Evolutionary conservation across 1,140 invertebrate genomes (phyloP), one percentile per base, ranked within the genome.

Genomic region (Diabrotica undecimpunctata): DNA sequence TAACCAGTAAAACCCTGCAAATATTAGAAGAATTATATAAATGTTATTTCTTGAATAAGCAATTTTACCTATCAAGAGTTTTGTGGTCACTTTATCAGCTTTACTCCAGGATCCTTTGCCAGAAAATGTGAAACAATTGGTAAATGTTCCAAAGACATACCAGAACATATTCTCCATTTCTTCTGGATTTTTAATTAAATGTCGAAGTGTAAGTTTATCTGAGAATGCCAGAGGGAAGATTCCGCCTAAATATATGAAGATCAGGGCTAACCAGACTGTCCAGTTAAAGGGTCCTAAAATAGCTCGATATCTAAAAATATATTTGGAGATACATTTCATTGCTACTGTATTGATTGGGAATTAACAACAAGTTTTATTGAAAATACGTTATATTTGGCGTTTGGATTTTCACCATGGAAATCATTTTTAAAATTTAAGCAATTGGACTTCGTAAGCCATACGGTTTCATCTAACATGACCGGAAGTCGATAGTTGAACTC

Each of bases 71-170:
- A 91, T 87, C 5, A 90, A 78, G 2, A 90, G 62, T 66, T 87
- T 82, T 4, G 88, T 89, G 0, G 88, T 86, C 52, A 83, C 79
- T 73, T 88, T 89, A n/a, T 83, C 83, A 1, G 87, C 84, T 69
- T 83, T 86, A 54, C 83, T 84, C 87, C 88, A 89, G 2, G 88
- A 87, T 62, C 87, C 83, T 68, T 84, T 83, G 5, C 86, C 87
- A 46, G 80, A 81, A 70, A 91, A 89, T 5, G 87, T 87, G 66
- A 92, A 90, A 66, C 86, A 86, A 71, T 91, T 92, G 2, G 90
- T 92, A 75, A 91, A 92, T 51, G 89, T 91, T 8, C 89, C 89
- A 69, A 91, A 92, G 12, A 92, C 88, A 74, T 89, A 90, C 88
- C 88, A 90, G 74, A 89, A 89, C 87, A 89, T 89, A 66, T 89